Conservation (phyloP, 2,888 invertebrate genomes). For the Tineola bisselliella region DNA sequence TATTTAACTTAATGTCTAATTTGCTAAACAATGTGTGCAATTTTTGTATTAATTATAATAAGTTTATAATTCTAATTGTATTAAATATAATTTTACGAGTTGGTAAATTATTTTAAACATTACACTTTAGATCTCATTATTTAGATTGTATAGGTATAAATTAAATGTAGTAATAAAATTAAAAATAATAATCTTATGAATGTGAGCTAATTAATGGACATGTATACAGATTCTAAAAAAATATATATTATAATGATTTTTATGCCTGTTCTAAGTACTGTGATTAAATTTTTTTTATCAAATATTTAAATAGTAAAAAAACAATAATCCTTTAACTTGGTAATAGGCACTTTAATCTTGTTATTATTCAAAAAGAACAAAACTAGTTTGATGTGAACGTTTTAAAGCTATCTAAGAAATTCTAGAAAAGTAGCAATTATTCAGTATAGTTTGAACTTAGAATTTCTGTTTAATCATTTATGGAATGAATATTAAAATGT, state of each 20-base stretch:
- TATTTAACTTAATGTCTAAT: too few species aligned
- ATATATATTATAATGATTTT: not conserved
- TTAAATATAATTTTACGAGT: not conserved
- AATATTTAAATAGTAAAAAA: conserved; percentile 8
- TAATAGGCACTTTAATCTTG: not conserved
- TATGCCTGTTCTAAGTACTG: conserved; percentile 2
- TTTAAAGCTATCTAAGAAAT: too few species aligned
- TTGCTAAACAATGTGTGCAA: too few species aligned
- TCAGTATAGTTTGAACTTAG: too few species aligned
- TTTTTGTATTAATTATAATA: too few species aligned
- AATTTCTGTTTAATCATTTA: too few species aligned
- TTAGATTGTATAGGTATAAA: not conserved
- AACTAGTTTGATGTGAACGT: too few species aligned
- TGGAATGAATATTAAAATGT: too few species aligned
- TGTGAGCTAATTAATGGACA: conserved; percentile 43
- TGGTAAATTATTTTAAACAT: not conserved
- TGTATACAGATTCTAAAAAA: conserved; percentile 20
- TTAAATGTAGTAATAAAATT: not conserved
- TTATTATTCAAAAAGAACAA: too few species aligned
- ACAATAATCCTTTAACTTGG: not conserved
- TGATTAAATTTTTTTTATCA: conserved; percentile 4
- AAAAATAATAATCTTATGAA: conserved; percentile 59
- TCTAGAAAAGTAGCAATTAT: too few species aligned
- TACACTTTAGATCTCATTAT: not conserved
- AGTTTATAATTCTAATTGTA: too few species aligned